These are phyloP conservation scores for Phrynosoma platyrhinos DNA, from an alignment of 2,113 vertebrate species.

Conservation along the genomic window DNA sequence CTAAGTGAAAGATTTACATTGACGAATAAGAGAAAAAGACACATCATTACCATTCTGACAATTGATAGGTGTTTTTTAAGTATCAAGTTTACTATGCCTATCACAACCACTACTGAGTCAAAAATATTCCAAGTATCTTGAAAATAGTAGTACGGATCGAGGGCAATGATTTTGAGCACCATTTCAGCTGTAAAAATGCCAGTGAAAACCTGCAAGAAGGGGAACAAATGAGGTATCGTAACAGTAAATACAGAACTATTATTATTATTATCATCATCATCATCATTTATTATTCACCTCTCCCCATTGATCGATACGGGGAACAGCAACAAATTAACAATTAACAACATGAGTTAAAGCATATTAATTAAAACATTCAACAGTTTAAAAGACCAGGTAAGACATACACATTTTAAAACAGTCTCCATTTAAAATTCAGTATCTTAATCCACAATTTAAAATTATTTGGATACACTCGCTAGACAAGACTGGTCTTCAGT, in stretches of 20 bases:
- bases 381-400: too few species aligned
- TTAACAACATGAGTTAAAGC: too few species aligned
- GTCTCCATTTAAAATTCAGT: too few species aligned
- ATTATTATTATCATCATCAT: not conserved
- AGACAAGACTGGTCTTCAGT: too few species aligned
- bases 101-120: constrained; percentile 73
- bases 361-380: too few species aligned
- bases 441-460: too few species aligned
- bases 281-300: too few species aligned
- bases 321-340: too few species aligned
- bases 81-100: constrained; percentile 61
- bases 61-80: fast-evolving
- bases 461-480: too few species aligned
- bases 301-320: too few species aligned
- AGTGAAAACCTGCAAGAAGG: constrained; percentile 73
- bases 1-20: fast-evolving
- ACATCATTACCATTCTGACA: constrained; percentile 78
- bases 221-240: constrained; percentile 13
- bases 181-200: constrained; percentile 78
- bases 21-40: constrained; percentile 10
- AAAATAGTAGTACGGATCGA: constrained; percentile 82
- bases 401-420: too few species aligned
- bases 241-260: not conserved
- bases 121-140: constrained; percentile 79
- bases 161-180: constrained; percentile 78